Evolutionary conservation across 2,797 vertebrate genomes (phyloP).

Genomic region (Brachymystax lenok): DNA sequence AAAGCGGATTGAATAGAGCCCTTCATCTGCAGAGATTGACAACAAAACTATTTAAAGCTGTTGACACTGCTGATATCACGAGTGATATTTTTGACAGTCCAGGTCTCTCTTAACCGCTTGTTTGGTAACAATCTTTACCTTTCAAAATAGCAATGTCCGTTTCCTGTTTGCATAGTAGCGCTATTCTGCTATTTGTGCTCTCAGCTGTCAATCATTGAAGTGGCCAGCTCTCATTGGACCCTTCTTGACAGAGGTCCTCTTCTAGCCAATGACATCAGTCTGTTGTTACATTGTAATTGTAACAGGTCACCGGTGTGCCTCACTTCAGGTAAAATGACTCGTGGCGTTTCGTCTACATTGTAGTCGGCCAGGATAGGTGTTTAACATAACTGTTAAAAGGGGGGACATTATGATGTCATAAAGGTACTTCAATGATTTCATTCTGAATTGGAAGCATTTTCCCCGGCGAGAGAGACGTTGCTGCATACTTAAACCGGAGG

Average conservation of each 20-base stretch:
- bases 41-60: background rate
- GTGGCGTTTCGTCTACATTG: background rate
- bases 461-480: background rate
- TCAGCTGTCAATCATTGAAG: background rate
- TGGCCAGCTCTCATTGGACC: constrained; percentile 53
- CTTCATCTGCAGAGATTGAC: constrained; percentile 31
- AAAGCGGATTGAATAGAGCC: too few relatives aligned
- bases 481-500: background rate
- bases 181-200: constrained; percentile 22
- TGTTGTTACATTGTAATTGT: background rate
- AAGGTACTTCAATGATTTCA: background rate
- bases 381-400: background rate
- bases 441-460: background rate
- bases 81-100: background rate
- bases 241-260: constrained; percentile 44
- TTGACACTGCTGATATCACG: constrained; percentile 20
- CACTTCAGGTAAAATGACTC: background rate
- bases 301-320: background rate
- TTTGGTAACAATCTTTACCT: background rate
- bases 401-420: background rate
- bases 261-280: constrained; percentile 25
- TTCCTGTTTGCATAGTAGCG: constrained; percentile 21
- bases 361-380: background rate
- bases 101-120: background rate
- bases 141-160: background rate